Evolutionary conservation across 2,797 vertebrate genomes (phyloP).

Genomic region (Aselliscus stoliczkanus): DNA sequence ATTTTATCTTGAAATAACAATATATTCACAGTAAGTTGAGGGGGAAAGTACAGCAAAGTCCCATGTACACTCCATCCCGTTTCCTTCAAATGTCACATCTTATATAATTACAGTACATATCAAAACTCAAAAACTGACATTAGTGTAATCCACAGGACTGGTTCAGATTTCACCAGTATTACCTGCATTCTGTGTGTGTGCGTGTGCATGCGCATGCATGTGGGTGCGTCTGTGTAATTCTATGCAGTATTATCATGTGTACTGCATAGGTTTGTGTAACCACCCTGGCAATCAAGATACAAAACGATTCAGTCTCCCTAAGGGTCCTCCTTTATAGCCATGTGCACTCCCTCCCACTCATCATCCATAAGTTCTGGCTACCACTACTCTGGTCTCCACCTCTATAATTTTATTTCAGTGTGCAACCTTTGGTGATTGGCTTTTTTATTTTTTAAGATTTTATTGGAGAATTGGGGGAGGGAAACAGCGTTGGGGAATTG

Average conservation of each 20-base stretch:
- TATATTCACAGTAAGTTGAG: neutral
- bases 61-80: too few relatives aligned
- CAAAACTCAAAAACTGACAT: neutral
- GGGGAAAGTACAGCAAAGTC: neutral
- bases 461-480: too few relatives aligned
- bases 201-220: neutral
- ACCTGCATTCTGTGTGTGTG: neutral
- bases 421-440: neutral
- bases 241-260: neutral
- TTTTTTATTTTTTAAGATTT: too few relatives aligned
- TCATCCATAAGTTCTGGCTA: neutral
- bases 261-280: neutral
- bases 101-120: neutral
- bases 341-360: neutral
- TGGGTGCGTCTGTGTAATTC: neutral
- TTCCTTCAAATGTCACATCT: neutral
- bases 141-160: neutral
- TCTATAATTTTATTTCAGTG: neutral
- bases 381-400: neutral
- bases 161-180: neutral
- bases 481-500: too few relatives aligned
- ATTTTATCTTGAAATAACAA: neutral
- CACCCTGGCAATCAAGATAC: neutral
- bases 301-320: neutral
- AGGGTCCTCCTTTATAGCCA: neutral